Evolutionary conservation across 2,888 invertebrate genomes (phyloP).

Genomic region (Proisotoma minuta): DNA sequence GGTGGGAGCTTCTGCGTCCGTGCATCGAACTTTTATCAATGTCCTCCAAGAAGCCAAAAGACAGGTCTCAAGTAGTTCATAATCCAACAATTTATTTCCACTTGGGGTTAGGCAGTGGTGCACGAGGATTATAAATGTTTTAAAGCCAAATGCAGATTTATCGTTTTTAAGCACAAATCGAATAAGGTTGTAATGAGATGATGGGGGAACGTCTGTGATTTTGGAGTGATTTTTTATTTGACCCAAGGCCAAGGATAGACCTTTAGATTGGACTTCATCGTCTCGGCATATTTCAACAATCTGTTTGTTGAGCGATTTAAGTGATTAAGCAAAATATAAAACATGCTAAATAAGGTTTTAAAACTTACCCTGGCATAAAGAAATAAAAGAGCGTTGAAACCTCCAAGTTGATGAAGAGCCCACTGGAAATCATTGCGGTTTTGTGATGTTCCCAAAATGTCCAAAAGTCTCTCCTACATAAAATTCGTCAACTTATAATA

Average conservation of each 20-base stretch:
- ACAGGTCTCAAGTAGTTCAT: slow-evolving; percentile 40
- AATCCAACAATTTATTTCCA: slow-evolving; percentile 42
- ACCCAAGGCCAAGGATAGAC: slow-evolving; percentile 38
- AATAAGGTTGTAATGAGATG: slow-evolving; percentile 39
- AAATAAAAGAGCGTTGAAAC: slow-evolving; percentile 42
- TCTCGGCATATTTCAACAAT: slow-evolving; percentile 45
- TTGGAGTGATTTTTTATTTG: slow-evolving; percentile 43
- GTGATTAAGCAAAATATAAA: not conserved
- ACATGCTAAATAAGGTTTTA: not conserved
- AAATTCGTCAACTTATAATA: not conserved
- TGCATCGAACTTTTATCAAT: slow-evolving; percentile 34
- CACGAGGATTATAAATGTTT: slow-evolving; percentile 41
- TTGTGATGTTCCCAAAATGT: slow-evolving; percentile 35
- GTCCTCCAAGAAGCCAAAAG: slow-evolving; percentile 41
- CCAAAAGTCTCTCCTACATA: slow-evolving; percentile 39
- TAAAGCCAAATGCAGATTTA: slow-evolving; percentile 41
- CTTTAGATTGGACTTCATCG: slow-evolving; percentile 45
- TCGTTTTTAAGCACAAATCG: slow-evolving; percentile 44
- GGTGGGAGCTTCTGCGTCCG: slow-evolving; percentile 41
- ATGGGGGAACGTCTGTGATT: slow-evolving; percentile 38
- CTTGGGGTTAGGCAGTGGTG: slow-evolving; percentile 39
- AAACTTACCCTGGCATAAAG: slow-evolving; percentile 43
- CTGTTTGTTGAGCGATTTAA: slow-evolving; percentile 22
- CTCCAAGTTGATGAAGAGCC: slow-evolving; percentile 47
- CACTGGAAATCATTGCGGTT: slow-evolving; percentile 46